Base-by-base conservation (phyloP, 1,140 invertebrate species). In the Brachionus asplanchnoidis region DNA sequence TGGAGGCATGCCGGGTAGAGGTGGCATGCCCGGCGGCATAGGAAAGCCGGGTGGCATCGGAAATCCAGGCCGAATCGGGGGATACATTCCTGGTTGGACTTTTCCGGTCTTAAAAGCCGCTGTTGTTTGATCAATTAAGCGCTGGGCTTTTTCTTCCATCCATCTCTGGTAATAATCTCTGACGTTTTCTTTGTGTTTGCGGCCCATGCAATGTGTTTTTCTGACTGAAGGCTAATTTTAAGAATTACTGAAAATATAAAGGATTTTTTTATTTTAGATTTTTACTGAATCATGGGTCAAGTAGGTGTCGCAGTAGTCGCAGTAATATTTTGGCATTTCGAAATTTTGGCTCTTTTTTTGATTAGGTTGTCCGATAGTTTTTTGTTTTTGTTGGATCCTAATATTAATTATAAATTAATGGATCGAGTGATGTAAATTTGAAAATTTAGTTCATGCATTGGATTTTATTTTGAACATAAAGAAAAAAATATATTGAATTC, bases 121-220 rank as follows among this genome's bases (percentile, higher is more conserved):
- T 56, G 84, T 75, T 23, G 66, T 84, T 56, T 73, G 66, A 65
- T 84, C 68, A 5, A 84, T 65, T 23, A 84, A 44, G 23, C 68
- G 66, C 88, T 99, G 97, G 0, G 97, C 97, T 91, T 99, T 97
- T 89, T 99, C 96, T 90, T 99, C 98, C 95, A 99, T 97, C 98
- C 97, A 99, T 91, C 98, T 99, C 88, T 99, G 97, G 90, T 99
- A 99, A 88, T 97, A 99, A 89, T 98, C 96, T 89, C 98, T 96
- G 0, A 99, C 98, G 91, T 99, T 99, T 88, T 99, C 98, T 90
- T 99, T 99, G 90, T 99, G 98, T 90, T 99, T 99, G 86, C 97
- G 91, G 6, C 98, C 98, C 85, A 96, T 97, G 89, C 97, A 99
- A 88, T 99, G 98, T 2, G 98, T 99, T 91, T 99, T 99, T 80